Conservation (phyloP, 2,888 invertebrate species). For the Diarsia mendica region DNA sequence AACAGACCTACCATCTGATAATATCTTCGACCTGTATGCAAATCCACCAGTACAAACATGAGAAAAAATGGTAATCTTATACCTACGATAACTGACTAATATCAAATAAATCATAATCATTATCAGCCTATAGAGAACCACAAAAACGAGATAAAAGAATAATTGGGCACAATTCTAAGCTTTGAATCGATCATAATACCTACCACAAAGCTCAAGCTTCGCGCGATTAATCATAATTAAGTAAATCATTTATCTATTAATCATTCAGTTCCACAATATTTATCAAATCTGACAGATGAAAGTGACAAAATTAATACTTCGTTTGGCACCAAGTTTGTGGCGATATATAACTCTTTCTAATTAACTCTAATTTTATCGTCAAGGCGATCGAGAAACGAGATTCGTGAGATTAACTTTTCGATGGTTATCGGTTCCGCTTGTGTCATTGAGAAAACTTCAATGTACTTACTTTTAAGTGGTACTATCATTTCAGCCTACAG, state of each 20-base stretch:
- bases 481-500: too few relatives aligned
- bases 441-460: slow-evolving; percentile 12
- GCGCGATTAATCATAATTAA: slow-evolving; percentile 61
- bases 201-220: slow-evolving; percentile 12
- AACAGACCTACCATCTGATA: neutral
- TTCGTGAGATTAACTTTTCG: slow-evolving; percentile 57
- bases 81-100: neutral
- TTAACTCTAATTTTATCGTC: slow-evolving; percentile 68
- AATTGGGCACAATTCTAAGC: slow-evolving; percentile 32
- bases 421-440: slow-evolving; percentile 57
- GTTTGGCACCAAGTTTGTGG: slow-evolving; percentile 49
- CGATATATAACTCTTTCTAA: slow-evolving; percentile 65
- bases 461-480: neutral
- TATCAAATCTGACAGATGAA: slow-evolving; percentile 62
- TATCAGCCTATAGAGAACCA: slow-evolving; percentile 9
- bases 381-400: slow-evolving; percentile 54
- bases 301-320: slow-evolving; percentile 63
- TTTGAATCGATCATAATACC: slow-evolving; percentile 52
- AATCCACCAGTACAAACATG: neutral
- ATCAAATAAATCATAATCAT: slow-evolving; percentile 34
- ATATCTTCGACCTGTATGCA: neutral
- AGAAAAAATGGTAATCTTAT: neutral
- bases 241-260: slow-evolving; percentile 49
- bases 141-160: slow-evolving; percentile 22
- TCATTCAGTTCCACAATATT: slow-evolving; percentile 57